Evolutionary conservation across 2,113 vertebrate species (phyloP), one percentile per base, ranked within the genome.

Genomic region (Gallinago undulata): DNA sequence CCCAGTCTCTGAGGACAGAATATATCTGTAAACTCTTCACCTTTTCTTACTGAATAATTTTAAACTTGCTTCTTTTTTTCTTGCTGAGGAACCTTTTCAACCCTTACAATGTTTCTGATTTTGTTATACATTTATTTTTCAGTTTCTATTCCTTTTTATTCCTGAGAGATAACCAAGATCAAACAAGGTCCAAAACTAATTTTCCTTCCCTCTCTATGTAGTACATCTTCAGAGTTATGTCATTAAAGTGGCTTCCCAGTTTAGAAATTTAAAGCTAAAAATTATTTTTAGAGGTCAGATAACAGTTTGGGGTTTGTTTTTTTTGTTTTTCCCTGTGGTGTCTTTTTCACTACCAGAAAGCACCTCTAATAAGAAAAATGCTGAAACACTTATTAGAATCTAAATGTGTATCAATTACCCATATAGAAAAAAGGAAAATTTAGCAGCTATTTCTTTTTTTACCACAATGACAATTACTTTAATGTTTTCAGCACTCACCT

Each of bases 271-370:
- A 43, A 84, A 59, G 2, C 28, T n/a, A 74, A 63, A 88, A 48
- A 43, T 5, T 11, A 57, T 28, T 63, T 62, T 84, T 64, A 37
- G 72, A 64, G 9, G 11, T 87, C 22, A 51, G 19, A 43, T 31
- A 74, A 50, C 2, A 28, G 8, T 24, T 41, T n/a, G 11, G 1
- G 8, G 1, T 33, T 8, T 30, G 10, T 62, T 5, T 8, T 8
- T 53, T 28, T 89, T n/a, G 10, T 10, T 69, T 51, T 82, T 69
- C 37, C 24, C 15, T 56, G 6, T 33, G 13, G 4, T 56, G 3
- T 9, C 28, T 7, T 28, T 48, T 59, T 13, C 6, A 2, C 30
- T 7, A 31, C 2, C 0, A 6, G 41, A 80, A 90, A 55, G 11
- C 5, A 55, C 31, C 3, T 45, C 13, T 51, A 76, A 35, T 72